Conservation (phyloP, 2,113 vertebrate genomes). For the Lepus americanus region DNA sequence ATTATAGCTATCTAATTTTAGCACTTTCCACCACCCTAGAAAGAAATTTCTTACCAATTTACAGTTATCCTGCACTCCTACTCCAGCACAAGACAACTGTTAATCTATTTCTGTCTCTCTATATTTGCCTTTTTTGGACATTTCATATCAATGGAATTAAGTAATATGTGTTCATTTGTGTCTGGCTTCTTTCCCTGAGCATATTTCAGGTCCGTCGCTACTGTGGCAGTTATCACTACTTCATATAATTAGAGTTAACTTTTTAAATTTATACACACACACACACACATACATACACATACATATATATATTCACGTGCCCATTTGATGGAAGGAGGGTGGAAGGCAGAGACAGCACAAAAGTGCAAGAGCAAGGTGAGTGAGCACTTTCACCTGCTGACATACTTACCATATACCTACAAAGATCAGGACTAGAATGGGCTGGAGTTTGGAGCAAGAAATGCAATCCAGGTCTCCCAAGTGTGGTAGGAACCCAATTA, state of each 20-base stretch:
- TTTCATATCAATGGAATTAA: background rate
- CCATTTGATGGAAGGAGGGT: too few relatives aligned
- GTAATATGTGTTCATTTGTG: background rate
- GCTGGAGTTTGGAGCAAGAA: too few relatives aligned
- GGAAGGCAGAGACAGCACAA: too few relatives aligned
- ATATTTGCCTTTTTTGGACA: background rate
- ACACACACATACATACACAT: too few relatives aligned
- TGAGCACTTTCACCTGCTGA: too few relatives aligned
- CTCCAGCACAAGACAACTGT: background rate
- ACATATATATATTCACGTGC: too few relatives aligned
- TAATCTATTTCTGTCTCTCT: slow-evolving; percentile 26
- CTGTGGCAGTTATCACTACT: background rate
- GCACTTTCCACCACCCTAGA: background rate
- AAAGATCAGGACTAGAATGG: too few relatives aligned
- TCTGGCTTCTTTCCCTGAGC: background rate
- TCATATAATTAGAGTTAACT: background rate
- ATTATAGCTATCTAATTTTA: slow-evolving; percentile 35
- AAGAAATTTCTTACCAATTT: background rate
- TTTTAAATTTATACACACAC: background rate
- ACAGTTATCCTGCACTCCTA: background rate
- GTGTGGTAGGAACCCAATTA: too few relatives aligned
- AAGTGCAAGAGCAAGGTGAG: too few relatives aligned
- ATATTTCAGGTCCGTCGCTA: background rate
- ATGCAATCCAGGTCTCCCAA: too few relatives aligned
- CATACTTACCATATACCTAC: too few relatives aligned